Conservation (phyloP, 2,797 vertebrate genomes). For the Alfaro cultratus region DNA sequence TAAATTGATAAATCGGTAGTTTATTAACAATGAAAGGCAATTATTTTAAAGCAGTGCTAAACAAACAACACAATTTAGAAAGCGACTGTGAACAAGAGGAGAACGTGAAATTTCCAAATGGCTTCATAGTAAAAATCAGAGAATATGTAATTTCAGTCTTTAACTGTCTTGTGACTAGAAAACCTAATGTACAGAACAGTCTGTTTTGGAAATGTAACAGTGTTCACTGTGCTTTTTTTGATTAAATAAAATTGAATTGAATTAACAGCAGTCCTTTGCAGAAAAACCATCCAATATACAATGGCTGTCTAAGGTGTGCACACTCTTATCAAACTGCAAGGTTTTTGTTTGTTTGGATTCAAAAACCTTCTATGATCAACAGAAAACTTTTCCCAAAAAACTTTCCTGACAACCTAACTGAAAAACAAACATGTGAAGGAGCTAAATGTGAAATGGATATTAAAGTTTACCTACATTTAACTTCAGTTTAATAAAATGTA, state of each 20-base stretch:
- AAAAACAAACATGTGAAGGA: background rate
- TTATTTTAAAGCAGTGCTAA: background rate
- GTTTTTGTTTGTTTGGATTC: background rate
- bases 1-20: background rate
- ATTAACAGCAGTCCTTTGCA: background rate
- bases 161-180: too few relatives aligned
- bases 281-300: background rate
- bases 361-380: background rate
- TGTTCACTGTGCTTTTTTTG: too few relatives aligned
- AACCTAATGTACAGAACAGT: too few relatives aligned
- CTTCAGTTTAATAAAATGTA: too few relatives aligned
- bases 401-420: background rate
- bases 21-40: background rate
- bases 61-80: background rate
- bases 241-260: too few relatives aligned
- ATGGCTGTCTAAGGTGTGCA: background rate
- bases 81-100: background rate
- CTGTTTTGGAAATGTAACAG: too few relatives aligned
- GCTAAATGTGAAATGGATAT: background rate
- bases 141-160: too few relatives aligned
- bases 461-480: too few relatives aligned
- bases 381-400: background rate
- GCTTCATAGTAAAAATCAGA: background rate
- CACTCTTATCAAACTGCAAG: background rate
- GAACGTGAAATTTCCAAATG: background rate